Evolutionary conservation across 2,113 vertebrate species (phyloP).

Genomic region (Xyliphius kryptos): DNA sequence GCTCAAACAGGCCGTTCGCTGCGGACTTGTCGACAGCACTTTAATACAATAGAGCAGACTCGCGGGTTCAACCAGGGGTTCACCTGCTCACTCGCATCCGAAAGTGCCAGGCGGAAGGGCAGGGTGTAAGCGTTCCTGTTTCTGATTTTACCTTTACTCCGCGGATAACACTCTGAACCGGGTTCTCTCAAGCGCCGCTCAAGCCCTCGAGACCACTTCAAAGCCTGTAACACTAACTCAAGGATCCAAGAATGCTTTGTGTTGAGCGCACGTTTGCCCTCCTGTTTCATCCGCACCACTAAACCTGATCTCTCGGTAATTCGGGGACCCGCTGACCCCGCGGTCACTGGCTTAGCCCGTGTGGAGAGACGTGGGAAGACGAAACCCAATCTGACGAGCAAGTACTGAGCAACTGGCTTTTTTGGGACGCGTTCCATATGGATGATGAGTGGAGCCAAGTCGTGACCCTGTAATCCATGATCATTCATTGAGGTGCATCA

Average conservation of each 20-base stretch:
- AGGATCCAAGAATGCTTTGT: conserved; percentile 23
- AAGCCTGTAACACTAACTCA: conserved; percentile 22
- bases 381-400: not conserved
- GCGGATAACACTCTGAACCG: conserved; percentile 3
- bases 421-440: not conserved
- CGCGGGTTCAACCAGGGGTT: conserved; percentile 7
- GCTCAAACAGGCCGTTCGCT: not conserved
- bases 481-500: not conserved
- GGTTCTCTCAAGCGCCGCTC: conserved; percentile 14
- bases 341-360: not conserved
- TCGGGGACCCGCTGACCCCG: not conserved
- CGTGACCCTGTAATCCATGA: not conserved
- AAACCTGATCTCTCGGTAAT: not conserved
- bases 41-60: conserved; percentile 20
- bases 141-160: conserved; percentile 8
- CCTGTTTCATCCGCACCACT: not conserved
- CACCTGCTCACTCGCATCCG: conserved; percentile 5
- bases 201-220: conserved; percentile 23
- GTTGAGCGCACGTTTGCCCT: conserved; percentile 1
- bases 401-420: not conserved
- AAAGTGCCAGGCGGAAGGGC: not conserved
- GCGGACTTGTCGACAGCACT: not conserved
- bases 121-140: not conserved
- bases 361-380: not conserved
- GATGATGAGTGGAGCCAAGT: not conserved